Base-by-base conservation (phyloP, 1,140 invertebrate species). In the Lepidotrigona ventralis region DNA sequence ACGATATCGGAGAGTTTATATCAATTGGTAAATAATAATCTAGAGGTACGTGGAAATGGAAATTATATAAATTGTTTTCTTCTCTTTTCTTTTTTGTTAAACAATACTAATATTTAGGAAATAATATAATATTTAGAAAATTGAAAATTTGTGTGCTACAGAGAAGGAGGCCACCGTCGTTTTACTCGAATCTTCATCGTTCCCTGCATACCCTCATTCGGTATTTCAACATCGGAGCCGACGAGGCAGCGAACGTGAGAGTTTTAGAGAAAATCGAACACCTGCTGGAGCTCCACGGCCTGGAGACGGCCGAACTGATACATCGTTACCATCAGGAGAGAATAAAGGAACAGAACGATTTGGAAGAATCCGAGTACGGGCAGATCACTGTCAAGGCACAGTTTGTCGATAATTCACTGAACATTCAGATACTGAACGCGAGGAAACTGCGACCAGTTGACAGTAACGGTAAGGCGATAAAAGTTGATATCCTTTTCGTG, bases 181-280 rank as follows among this genome's bases (percentile, higher is more conserved):
- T 99, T 92, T 99, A 99, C 91, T 96, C 97, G 78, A 98, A 98
- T 92, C 95, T 99, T 70, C 97, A 97, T 90, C 96, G 97, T 86
- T 98, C 98, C 21, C 93, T 99, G 64, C 96, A 96, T 85, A 96
- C 98, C 53, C 96, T 99, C 92, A 95, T 98, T 56, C 96, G 97
- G 72, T 98, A 98, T 85, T 99, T 99, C 93, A 97, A 98, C 92
- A 96, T 97, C 85, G 95, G 95, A 69, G 95, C 96, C 33, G 95
- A 96, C 85, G 95, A 96, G 82, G 95, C 95, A 17, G 84, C 90
- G 51, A 94, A 93, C 68, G 90, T 94, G 58, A 91, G 93, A 71
- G 91, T 93, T 19, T 91, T 98, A 71, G 94, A 95, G 73, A 94
- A 96, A 80, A 96, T 97, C 68, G 96, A 97, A 91, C 95, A 95